These are phyloP conservation scores for Liopterus haemorrhoidalis DNA, from an alignment of 2,888 invertebrate genomes.

Conservation along the genomic window DNA sequence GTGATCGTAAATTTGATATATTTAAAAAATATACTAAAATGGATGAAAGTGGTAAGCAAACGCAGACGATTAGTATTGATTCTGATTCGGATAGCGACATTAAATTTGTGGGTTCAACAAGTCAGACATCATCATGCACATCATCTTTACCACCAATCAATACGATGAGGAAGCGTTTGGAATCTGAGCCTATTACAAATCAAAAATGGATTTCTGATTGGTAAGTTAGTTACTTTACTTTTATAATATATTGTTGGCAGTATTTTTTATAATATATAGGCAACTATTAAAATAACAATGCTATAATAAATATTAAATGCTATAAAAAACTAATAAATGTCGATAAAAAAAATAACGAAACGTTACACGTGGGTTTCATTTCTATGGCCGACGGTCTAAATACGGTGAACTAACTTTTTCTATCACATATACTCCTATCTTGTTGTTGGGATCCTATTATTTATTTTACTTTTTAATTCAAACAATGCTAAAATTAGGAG, in stretches of 20 bases:
- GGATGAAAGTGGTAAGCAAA: conserved; percentile 27
- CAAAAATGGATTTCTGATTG: conserved; percentile 52
- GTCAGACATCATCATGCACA: too few relatives aligned
- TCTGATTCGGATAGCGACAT: conserved; percentile 42
- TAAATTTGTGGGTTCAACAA: conserved; percentile 42
- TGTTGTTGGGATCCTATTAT: too few relatives aligned
- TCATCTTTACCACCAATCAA: conserved; percentile 48
- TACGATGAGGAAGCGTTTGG: conserved; percentile 53
- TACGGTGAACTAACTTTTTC: too few relatives aligned
- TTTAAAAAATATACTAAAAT: conserved; percentile 19
- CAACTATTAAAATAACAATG: too few relatives aligned
- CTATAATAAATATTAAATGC: too few relatives aligned
- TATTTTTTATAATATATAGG: conserved; percentile 1
- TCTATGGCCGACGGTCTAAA: too few relatives aligned
- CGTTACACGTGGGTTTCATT: too few relatives aligned
- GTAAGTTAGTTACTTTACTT: conserved; percentile 37
- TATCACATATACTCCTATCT: too few relatives aligned
- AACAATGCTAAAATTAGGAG: too few relatives aligned
- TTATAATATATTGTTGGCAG: conserved; percentile 11
- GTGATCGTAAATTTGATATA: conserved; percentile 30
- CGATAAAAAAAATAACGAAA: too few relatives aligned
- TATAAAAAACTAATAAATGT: too few relatives aligned
- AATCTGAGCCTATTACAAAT: conserved; percentile 48
- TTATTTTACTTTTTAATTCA: too few relatives aligned
- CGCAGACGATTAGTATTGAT: conserved; percentile 29